A percentile compares a stretch with the other conserved stretches of the same genome.
phyloP scores from a whole-genome alignment of 2,888 invertebrate genomes.

The Mycogona germanica region DNA sequence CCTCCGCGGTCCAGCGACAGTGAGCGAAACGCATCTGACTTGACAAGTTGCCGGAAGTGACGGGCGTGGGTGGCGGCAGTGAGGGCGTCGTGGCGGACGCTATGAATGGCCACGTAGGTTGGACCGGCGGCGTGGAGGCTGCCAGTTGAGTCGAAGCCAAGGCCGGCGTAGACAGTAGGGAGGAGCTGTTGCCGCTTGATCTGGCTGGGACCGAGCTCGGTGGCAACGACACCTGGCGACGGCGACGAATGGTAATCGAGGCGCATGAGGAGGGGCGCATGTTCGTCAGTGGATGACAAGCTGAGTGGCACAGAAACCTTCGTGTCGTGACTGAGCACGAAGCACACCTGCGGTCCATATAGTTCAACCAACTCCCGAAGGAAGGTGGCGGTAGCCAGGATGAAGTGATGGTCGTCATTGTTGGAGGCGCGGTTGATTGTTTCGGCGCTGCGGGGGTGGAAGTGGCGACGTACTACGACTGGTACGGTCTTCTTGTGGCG shows the following conservation, averaged over 20 bases:
- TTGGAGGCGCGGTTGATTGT: constrained; percentile 18
- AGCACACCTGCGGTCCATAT: constrained; percentile 18
- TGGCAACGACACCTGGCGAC: constrained; percentile 25
- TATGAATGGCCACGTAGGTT: constrained; percentile 24
- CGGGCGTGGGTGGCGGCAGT: constrained; percentile 26
- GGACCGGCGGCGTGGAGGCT: constrained; percentile 22
- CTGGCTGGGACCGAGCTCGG: constrained; percentile 24
- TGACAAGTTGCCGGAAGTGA: constrained; percentile 26
- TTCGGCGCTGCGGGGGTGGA: no score
- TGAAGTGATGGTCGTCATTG: constrained; percentile 23
- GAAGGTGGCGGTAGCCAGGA: constrained; percentile 17
- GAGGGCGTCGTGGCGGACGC: constrained; percentile 23
- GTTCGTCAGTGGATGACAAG: constrained; percentile 24
- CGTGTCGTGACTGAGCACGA: constrained; percentile 22
- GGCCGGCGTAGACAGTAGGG: constrained; percentile 24
- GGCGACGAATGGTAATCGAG: constrained; percentile 21
- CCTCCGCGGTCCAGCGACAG: constrained; percentile 23
- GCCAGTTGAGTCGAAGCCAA: constrained; percentile 16
- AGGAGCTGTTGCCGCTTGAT: constrained; percentile 24
- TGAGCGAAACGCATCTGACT: constrained; percentile 24
- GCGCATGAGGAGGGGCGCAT: constrained; percentile 21
- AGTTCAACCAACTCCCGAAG: constrained; percentile 22
- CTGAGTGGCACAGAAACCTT: constrained; percentile 25
- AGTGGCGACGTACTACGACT: constrained; percentile 26
- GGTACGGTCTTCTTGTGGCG: constrained; percentile 28